Evolutionary conservation across 2,797 vertebrate species (phyloP).

Genomic region (Labroides dimidiatus): DNA sequence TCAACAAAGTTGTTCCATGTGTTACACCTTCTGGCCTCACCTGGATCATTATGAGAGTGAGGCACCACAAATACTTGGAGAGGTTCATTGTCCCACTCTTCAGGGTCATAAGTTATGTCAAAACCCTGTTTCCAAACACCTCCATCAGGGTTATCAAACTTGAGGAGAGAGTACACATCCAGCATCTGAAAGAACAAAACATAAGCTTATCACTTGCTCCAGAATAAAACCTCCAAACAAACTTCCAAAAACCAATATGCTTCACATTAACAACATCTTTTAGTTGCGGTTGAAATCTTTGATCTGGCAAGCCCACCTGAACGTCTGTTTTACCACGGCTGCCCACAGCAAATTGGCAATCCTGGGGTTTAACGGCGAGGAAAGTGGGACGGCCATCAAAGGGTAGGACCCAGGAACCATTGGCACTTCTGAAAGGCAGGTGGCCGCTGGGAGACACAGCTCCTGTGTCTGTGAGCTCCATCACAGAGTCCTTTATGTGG

Average conservation of each 20-base stretch:
- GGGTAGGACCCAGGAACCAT: conserved; percentile 93
- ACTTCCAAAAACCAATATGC: no score
- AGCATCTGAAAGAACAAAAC: conserved; percentile 88
- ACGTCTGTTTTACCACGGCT: conserved; percentile 86
- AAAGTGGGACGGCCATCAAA: conserved; percentile 91
- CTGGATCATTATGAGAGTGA: conserved; percentile 98
- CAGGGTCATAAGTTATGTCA: conserved; percentile 92
- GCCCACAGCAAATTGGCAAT: conserved; percentile 91
- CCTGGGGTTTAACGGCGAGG: conserved; percentile 90
- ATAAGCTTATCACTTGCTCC: background rate
- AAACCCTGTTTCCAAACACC: conserved; percentile 99
- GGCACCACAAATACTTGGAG: conserved; percentile 97
- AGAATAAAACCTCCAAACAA: background rate
- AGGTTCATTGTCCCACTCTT: conserved; percentile 91
- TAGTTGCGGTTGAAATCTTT: background rate
- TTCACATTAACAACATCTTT: background rate
- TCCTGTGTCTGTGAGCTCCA: conserved; percentile 96
- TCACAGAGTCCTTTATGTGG: conserved; percentile 99
- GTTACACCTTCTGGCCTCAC: conserved; percentile 54
- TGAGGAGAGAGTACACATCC: conserved; percentile 90
- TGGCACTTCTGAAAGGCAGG: conserved; percentile 86
- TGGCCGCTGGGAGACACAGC: conserved; percentile 83
- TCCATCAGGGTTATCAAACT: conserved; percentile 95
- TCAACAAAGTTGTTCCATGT: background rate
- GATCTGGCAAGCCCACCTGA: conserved; percentile 84